Base-by-base conservation (phyloP, 1,140 invertebrate species). In the Schlechtendalia chinensis region DNA sequence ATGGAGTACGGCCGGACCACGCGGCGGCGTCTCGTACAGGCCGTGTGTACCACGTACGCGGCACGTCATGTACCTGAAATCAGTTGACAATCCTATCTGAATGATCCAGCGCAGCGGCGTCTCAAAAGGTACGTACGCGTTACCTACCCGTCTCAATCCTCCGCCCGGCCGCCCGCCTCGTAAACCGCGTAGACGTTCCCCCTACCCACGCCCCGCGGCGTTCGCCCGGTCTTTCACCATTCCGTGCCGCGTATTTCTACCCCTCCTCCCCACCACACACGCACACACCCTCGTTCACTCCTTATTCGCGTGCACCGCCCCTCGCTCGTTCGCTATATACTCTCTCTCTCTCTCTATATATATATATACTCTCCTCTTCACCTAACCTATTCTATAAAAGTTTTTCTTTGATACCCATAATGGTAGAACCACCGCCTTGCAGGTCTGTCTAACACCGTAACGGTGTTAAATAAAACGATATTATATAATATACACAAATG, bases 41-140 rank as follows among this genome's bases (percentile, higher is more conserved):
- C 75, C 75, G 75, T 79, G 75, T 63, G 54, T 79, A 61, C 56
- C 58, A 61, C 75, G 75, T 79, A 79, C 58, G 75, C 75, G 58
- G 75, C 75, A 50, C 58, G 75, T 63, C 58, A 79, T 79, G 75
- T 79, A 79, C 75, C 75, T 79, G 75, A 79, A 63, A 79, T 79
- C 75, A 79, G 75, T 79, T 79, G 75, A 79, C 75, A 79, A 79
- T 79, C 75, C 75, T 47, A 79, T 79, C 24, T 79, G 75, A 79
- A 79, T 79, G 75, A 63, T 61, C 75, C 75, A 79, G 32, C n/a
- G 54, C 75, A 79, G 75, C 54, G 75, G 58, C 19, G 75, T 79
- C 75, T 61, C 75, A 61, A 79, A 61, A 79, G 75, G 58, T 79
- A 63, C 39, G 10, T 16, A 32, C 19, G 14, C 47, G 47, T 50